Base-by-base conservation (phyloP, 1,140 invertebrate species). In the Nasonia giraulti region DNA sequence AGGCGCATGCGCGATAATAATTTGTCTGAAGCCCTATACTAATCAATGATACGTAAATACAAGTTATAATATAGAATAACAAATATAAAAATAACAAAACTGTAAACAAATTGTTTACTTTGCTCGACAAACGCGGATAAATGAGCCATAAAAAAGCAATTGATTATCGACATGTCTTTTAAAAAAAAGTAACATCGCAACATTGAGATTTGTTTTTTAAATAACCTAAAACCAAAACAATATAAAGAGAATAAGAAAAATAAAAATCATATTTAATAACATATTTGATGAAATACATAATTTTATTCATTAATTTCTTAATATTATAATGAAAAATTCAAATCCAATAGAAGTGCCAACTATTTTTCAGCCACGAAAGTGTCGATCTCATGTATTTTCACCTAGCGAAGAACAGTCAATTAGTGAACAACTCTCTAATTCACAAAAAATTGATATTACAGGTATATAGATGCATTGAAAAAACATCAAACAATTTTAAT, bases 311-410 rank as follows among this genome's bases (percentile, higher is more conserved):
- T 62, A 5, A 20, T n/a, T 62, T 17, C n/a, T n/a, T 17, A 6
- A 44, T 14, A 14, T 40, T 31, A 68, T 23, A 11, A 82, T 82
- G 80, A 82, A 74, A 74, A 73, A 74, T 40, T 82, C 20, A 27
- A 81, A 73, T 50, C 33, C 62, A 40, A 74, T 88, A 44, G 93
- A 94, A 82, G 92, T 94, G 83, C 90, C 94, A 55, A 94, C 94
- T 47, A 94, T 94, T 89, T 94, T 94, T 90, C 94, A 94, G 87
- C 94, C 94, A 14, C 93, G 93, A 86, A 90, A 93, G 85, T 93
- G 92, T 40, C 91, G 92, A 86, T 90, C 93, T 10, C 93, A 93
- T 47, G 93, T 92, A 62, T 93, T 94, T 75, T 85, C 92, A 77
- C 90, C 92, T 50, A 91, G 88, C 73, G 93, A 93, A 37, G 90